Evolutionary conservation across 2,113 vertebrate genomes (phyloP), one percentile per base, ranked within the genome.

Genomic region (Noctilio leporinus): DNA sequence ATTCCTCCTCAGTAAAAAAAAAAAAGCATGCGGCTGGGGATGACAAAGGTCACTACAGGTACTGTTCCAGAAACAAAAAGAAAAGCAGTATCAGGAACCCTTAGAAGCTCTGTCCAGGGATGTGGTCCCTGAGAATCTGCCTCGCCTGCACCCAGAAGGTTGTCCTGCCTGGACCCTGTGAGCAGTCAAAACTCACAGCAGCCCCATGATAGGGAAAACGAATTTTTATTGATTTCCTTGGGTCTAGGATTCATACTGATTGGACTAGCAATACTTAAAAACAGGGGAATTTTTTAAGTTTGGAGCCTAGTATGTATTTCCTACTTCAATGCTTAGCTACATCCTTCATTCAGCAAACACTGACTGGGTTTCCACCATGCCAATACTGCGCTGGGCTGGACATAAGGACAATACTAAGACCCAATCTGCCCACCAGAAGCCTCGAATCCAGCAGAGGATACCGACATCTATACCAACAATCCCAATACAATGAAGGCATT

Each of bases 151-250:
- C 47, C 35, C 12, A 93, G 45, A 65, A 93, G 87, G 92, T 93
- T 47, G 59, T 57, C 69, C 62, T 95, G 80, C 92, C 92, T 77
- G 88, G 85, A 93, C 65, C 26, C 73, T 88, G 45, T 40, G 57
- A 43, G 81, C 55, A 53, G 75, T 81, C 84, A 92, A 70, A 47
- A 80, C 4, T 89, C 86, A 93, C 76, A 95, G 57, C 57, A 85
- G 49, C 55, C 45, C n/a, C 40, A 22, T 53, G 24, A 80, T 81
- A 40, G 87, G 81, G 53, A 92, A 93, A 78, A 51, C 4, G 77
- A 40, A 75, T 57, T 64, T 94, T 92, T 95, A 96, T 65, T 82
- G 38, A 95, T 95, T 93, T 81, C 53, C 24, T 93, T 97, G 92
- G 88, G 62, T 90, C 30, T 88, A 22, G 65, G 53, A 81, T 77